These are phyloP conservation scores for Pygathrix nemaeus DNA, from an alignment of 2,113 vertebrate species.

Conservation along the genomic window DNA sequence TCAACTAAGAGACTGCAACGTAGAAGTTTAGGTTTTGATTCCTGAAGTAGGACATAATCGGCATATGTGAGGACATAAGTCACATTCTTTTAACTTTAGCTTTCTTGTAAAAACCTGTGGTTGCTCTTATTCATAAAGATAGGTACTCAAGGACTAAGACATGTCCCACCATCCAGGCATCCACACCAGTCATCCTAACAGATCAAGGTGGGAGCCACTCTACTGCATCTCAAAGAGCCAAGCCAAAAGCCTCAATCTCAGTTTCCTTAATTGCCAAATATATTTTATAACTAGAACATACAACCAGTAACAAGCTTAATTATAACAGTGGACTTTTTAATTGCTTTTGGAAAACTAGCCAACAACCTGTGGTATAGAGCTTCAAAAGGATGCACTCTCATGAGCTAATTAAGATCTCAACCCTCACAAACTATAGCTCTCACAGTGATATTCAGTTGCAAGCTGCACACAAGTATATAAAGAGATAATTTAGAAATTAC, in stretches of 20 bases:
- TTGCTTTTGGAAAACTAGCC: conserved; percentile 79
- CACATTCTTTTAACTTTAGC: background rate
- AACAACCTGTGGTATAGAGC: conserved; percentile 75
- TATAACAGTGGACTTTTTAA: conserved; percentile 72
- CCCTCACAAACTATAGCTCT: conserved; percentile 75
- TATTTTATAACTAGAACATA: conserved; percentile 63
- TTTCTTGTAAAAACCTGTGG: background rate
- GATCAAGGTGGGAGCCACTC: background rate
- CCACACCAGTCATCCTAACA: background rate
- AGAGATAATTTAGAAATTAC: conserved; percentile 78
- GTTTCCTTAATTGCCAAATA: conserved; percentile 68
- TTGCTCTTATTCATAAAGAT: conserved; percentile 16
- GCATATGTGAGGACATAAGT: background rate
- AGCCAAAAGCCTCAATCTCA: background rate
- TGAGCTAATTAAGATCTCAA: conserved; percentile 83
- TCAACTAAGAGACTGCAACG: background rate
- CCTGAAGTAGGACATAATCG: background rate
- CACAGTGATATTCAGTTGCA: conserved; percentile 40
- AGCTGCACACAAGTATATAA: conserved; percentile 58
- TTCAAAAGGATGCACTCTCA: conserved; percentile 79
- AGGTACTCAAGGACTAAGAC: background rate
- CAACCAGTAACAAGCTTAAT: conserved; percentile 70
- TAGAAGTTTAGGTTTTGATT: conserved; percentile 9
- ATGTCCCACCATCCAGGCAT: background rate
- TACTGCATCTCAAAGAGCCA: background rate